Evolutionary conservation across 2,113 vertebrate species (phyloP), one percentile per base, ranked within the genome.

Genomic region (Bos javanicus): DNA sequence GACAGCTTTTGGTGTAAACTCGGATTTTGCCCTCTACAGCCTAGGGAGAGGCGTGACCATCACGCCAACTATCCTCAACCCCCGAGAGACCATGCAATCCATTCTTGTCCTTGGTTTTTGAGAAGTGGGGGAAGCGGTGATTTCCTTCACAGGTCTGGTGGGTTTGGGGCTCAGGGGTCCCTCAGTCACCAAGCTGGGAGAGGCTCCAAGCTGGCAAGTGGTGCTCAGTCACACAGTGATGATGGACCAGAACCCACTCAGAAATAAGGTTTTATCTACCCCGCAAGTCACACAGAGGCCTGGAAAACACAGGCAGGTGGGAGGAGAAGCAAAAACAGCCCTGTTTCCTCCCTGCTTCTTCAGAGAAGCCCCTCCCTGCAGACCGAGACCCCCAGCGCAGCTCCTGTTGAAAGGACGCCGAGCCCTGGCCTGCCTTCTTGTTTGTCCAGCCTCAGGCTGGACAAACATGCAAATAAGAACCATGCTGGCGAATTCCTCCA

Each of bases 381-480:
- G 15, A 30, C 54, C 11, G 11, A n/a, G n/a, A 6, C 13, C 28
- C 87, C 8, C 14, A 8, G 5, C 1, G 15, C 54, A 46, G 59
- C 43, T 86, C 67, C 93, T 28, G 2, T 13, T 15, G 67, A 84
- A 57, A 3, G 78, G 62, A 96, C 30, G 33, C 7, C 0, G 3
- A 21, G 52, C 10, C 48, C 60, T 6, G 60, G 54, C 21, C 57
- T 25, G 46, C 54, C n/a, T 36, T 46, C 54, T 48, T 74, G 28
- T 46, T 46, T 46, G 43, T 46, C 43, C 43, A 46, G 43, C 56
- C 30, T 39, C 85, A 83, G 67, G 25, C 39, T 52, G 67, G 1
- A 39, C 56, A 71, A 74, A 87, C 93, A 91, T 36, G 30, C 83
- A 93, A 86, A 96, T 26, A 16, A 59, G 84, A 88, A 52, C 39